Base-by-base conservation (phyloP, 2,888 invertebrate genomes). In the Stenotaenia linearis region DNA sequence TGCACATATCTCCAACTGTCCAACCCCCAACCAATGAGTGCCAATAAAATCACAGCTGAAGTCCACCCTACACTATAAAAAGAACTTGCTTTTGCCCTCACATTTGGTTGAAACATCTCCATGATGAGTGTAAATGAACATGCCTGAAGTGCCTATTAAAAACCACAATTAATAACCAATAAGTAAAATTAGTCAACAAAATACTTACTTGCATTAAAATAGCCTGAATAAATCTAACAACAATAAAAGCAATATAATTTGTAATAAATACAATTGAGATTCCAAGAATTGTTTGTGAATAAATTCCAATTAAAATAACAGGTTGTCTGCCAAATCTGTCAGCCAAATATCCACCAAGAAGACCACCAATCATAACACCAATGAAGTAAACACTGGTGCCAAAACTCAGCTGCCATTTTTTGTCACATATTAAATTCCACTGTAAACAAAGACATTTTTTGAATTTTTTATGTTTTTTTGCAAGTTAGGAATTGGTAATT, bases 1-100 rank as follows among this genome's bases (percentile, higher is more conserved):
- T 89, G 89, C 7, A 89, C 85, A 78, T 87, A 84, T 40, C 88
- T 84, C 89, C 89, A 89, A 82, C 88, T 86, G 7, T 87, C 86
- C 61, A 89, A 84, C 9, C 86, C 83, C 81, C 87, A 89, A 5
- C 88, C 87, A 12, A 89, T 83, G 25, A 88, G 82, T 37, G 86
- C 84, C 28, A 89, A 84, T 23, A 88, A 88, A 5, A 87, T 80
- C 32, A 85, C 84, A 3, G 82, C 82, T 5, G 83, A 74, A 0
- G 88, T 87, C 87, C 88, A 88, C 81, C 86, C 87, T 75, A 88
- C 84, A 82, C 88, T 88, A 83, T 87, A 85, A 56, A 87, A 84
- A 45, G 87, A 85, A 2, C 88, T 88, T 0, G 88, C 87, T 78
- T 86, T 84, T 12, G 89, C 88, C 10, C 89, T 86, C 75, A 85